phyloP scores from a whole-genome alignment of 2,113 vertebrate species.

The Apodemus speciosus region DNA sequence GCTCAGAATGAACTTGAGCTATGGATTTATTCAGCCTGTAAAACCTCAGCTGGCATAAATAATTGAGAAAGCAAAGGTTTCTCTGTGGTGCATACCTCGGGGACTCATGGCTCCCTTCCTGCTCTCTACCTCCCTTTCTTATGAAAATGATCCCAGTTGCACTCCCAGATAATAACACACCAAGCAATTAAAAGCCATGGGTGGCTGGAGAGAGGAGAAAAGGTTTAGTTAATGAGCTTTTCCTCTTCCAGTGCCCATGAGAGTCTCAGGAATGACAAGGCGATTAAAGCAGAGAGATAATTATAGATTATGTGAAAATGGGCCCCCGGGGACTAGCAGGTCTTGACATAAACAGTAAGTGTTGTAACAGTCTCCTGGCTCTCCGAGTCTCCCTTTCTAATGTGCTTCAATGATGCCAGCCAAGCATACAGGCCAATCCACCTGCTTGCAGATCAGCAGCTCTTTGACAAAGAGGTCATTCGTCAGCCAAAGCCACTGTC shows the following conservation, averaged over 20 bases:
- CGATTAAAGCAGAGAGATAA: constrained; percentile 92
- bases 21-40: constrained; percentile 91
- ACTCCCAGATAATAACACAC: constrained; percentile 93
- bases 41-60: constrained; percentile 93
- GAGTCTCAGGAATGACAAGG: constrained; percentile 87
- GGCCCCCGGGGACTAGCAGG: constrained; percentile 83
- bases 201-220: constrained; percentile 94
- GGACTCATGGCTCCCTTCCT: constrained; percentile 84
- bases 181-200: constrained; percentile 95
- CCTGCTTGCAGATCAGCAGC: constrained; percentile 80
- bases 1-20: constrained; percentile 89
- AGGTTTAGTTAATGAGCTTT: constrained; percentile 98
- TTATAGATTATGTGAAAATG: constrained; percentile 93
- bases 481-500: not conserved
- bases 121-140: constrained; percentile 87
- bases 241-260: constrained; percentile 89
- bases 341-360: constrained; percentile 85
- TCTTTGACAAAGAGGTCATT: not conserved
- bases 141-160: constrained; percentile 92
- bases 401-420: constrained; percentile 71
- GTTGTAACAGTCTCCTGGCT: constrained; percentile 78
- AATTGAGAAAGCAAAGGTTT: constrained; percentile 92
- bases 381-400: constrained; percentile 63
- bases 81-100: constrained; percentile 86
- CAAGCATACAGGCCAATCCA: constrained; percentile 73